Percentiles rank a stretch among this genome's conserved stretches.
Conservation (phyloP, 2,888 invertebrate genomes). For the Eilema sororculum region DNA sequence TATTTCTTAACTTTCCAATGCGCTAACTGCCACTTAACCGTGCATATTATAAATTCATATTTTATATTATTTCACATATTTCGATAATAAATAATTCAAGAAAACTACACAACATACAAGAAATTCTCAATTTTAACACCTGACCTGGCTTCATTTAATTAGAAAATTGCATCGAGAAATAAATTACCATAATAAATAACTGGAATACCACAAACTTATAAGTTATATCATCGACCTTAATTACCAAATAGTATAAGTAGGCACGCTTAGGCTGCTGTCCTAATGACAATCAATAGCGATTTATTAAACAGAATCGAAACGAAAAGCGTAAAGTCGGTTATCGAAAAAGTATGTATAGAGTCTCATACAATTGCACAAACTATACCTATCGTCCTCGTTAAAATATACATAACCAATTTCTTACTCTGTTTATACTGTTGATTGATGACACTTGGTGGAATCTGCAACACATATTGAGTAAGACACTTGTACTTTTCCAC, state of each 20-base stretch:
- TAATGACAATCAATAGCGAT: background rate
- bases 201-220: conserved; percentile 13
- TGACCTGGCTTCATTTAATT: background rate
- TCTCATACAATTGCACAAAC: too few species aligned
- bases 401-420: too few species aligned
- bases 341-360: too few species aligned
- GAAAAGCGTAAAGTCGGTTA: too few species aligned
- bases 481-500: too few species aligned
- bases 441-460: too few species aligned
- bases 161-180: conserved; percentile 15
- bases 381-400: too few species aligned
- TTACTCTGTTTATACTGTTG: too few species aligned
- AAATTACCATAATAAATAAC: conserved; percentile 15
- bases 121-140: background rate
- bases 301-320: too few species aligned
- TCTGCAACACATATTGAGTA: too few species aligned
- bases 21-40: background rate
- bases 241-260: conserved; percentile 17
- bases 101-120: background rate
- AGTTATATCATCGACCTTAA: conserved; percentile 32
- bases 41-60: conserved; percentile 2
- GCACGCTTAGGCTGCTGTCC: background rate
- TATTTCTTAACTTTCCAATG: background rate
- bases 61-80: background rate
- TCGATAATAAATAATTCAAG: background rate